Conservation (phyloP, 1,140 invertebrate species). For the Procambarus virginalis region DNA sequence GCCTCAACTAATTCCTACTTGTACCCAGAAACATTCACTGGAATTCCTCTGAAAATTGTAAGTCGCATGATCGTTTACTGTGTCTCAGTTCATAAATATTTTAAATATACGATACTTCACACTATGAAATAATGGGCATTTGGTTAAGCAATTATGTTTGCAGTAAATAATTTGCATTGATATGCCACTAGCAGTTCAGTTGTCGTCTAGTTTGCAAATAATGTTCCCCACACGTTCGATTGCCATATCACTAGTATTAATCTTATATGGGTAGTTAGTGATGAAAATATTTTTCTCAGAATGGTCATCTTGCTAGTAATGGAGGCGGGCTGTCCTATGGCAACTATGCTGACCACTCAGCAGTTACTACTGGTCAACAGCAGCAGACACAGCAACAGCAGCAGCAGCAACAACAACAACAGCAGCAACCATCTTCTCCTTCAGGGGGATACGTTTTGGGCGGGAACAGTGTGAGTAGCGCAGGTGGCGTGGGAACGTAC, state of each 20-base stretch:
- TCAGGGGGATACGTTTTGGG: slow-evolving; percentile 49
- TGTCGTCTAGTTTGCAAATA: no score
- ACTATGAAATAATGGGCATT: no score
- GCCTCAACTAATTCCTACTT: slow-evolving; percentile 68
- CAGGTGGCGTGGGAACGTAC: slow-evolving; percentile 19
- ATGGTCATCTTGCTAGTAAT: slow-evolving; percentile 49
- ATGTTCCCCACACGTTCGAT: no score
- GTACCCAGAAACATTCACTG: slow-evolving; percentile 67
- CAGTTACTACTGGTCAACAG: slow-evolving; percentile 10
- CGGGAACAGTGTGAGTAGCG: slow-evolving; percentile 21
- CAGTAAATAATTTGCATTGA: no score
- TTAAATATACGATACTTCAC: no score
- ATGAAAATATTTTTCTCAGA: neutral
- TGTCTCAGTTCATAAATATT: no score
- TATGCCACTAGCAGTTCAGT: no score
- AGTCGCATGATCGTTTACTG: neutral
- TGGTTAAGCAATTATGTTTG: no score
- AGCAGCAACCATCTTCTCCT: slow-evolving; percentile 38
- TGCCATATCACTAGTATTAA: neutral
- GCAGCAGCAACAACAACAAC: slow-evolving; percentile 27
- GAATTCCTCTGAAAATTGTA: slow-evolving; percentile 67
- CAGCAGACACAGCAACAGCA: neutral
- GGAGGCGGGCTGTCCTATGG: slow-evolving; percentile 36
- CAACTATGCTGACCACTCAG: slow-evolving; percentile 52
- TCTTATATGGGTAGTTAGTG: neutral